Base-by-base conservation (phyloP, 2,797 vertebrate species). In the Myotis planiceps region DNA sequence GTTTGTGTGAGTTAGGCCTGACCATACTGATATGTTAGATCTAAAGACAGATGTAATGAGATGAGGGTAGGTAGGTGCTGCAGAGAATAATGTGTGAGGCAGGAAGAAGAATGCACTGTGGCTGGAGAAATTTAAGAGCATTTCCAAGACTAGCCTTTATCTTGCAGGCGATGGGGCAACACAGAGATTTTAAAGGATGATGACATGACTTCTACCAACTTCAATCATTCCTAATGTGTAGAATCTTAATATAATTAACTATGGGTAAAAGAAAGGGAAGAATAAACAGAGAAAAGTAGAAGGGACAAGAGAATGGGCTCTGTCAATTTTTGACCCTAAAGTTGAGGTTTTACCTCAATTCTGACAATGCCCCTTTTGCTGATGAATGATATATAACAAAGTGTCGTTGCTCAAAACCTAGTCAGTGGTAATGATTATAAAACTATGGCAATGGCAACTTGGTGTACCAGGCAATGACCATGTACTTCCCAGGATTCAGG, bases 401-500 rank as follows among this genome's bases (percentile, higher is more conserved):
- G 49, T 29, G 2, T 7, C 45, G 16, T 2, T 92, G 27, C 39
- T 68, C 37, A 49, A 84, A 89, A 72, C 27, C 1, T 60, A 45
- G 3, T 72, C 18, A 32, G 2, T 29, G 55, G 23, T 19, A 76
- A 87, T 76, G 45, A 86, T 27, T 23, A 42, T 82, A 51, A 89
- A 95, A 66, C 9, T 4, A 51, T 13, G 9, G n/a, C 21, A 39
- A 39, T 42, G 68, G 65, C 9, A 13, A 83, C 25, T 6, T 27
- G 5, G 45, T 18, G 1, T 29, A 74, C 14, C 19, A 53, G 32
- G n/a, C 16, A 47, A 0, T 81, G 80, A 85, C 19, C 79, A 97
- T 92, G n/a, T 93, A 66, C 68, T 94, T 92, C 90, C 16, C 81
- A 47, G 74, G 90, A 83, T 58, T 80, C 72, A 13, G 92, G 82